Percentiles rank a stretch among this genome's conserved stretches.
These are phyloP conservation scores for Sebastes flavidus DNA, from an alignment of 2,797 vertebrate species.

Conservation along the genomic window DNA sequence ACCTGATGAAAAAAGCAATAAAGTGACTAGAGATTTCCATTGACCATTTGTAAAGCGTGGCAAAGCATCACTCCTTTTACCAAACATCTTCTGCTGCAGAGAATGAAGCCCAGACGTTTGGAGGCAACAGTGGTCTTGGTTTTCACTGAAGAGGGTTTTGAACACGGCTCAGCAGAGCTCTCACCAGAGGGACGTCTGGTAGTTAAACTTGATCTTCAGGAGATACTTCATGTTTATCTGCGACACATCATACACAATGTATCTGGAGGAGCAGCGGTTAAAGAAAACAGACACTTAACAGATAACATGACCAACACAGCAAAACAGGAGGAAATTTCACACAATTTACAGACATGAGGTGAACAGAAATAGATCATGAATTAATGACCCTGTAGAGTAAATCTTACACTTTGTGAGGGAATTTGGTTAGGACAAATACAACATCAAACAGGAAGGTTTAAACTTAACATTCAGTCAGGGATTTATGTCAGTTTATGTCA, in stretches of 20 bases:
- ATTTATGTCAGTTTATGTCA: neutral
- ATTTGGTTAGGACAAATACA: neutral
- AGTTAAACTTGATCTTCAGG: conserved; percentile 97
- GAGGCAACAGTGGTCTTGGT: conserved; percentile 44
- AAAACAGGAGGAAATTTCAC: neutral
- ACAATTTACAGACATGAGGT: neutral
- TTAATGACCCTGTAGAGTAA: neutral
- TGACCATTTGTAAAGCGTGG: conserved; percentile 29
- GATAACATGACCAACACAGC: neutral
- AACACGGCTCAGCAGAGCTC: neutral
- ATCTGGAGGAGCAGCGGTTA: conserved; percentile 86
- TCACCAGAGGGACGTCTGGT: conserved; percentile 96
- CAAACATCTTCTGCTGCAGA: conserved; percentile 41
- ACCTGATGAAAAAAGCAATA: conserved; percentile 52
- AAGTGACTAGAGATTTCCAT: conserved; percentile 61
- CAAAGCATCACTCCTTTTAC: conserved; percentile 31
- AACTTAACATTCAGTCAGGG: neutral
- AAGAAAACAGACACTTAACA: conserved; percentile 69
- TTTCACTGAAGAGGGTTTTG: neutral
- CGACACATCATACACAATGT: conserved; percentile 96
- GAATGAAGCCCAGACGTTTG: conserved; percentile 41
- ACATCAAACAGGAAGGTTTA: neutral
- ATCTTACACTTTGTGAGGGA: neutral
- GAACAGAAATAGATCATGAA: neutral
- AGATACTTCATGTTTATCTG: conserved; percentile 98